Evolutionary conservation across 1,140 invertebrate genomes (phyloP), one percentile per base, ranked within the genome.

Genomic region (Xylocopa sonorina): DNA sequence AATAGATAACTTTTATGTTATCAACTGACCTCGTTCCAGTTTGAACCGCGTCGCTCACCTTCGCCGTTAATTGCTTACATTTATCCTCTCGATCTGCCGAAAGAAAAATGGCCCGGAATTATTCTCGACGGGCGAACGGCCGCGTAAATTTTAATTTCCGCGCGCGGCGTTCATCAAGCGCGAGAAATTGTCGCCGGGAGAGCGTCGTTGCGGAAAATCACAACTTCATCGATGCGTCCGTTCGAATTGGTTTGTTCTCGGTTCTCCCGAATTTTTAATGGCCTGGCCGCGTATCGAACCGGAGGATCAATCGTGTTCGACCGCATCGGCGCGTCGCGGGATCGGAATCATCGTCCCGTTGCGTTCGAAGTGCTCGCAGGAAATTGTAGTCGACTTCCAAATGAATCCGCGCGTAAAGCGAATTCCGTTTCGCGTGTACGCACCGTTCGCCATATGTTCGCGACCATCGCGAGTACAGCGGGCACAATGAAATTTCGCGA

Each of bases 21-120:
- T 71, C 75, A 71, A 77, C 66, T 77, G 60, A 77, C 75, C 75
- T 77, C 60, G 75, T 58, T 71, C 75, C 55, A 69, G 34, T 77
- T 77, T 50, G 50, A 32, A 60, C 53, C 4, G 18, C 21, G 12
- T 29, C 16, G 34, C 0, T 55, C 3, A 55, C 3, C 5, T 21
- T 5, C 16, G 24, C 3, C n/a, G 51, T 69, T 69, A 41, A 24
- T 69, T 55, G 43, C 55, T 69, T 50, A 60, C 29, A 50, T 71
- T 16, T 41, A 46, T 24, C 12, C 32, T n/a, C 43, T 43, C 50
- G 29, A 24, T 21, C 21, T 50, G 18, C n/a, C 21, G 48, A 21
- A 9, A 7, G 29, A 34, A 7, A 6, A 34, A 21, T 21, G 29
- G 1, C 32, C 9, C n/a, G 50, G 9, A 24, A 53, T 32, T 58